These are phyloP conservation scores for Heliconius erato DNA, from an alignment of 2,888 invertebrate species.

Conservation along the genomic window DNA sequence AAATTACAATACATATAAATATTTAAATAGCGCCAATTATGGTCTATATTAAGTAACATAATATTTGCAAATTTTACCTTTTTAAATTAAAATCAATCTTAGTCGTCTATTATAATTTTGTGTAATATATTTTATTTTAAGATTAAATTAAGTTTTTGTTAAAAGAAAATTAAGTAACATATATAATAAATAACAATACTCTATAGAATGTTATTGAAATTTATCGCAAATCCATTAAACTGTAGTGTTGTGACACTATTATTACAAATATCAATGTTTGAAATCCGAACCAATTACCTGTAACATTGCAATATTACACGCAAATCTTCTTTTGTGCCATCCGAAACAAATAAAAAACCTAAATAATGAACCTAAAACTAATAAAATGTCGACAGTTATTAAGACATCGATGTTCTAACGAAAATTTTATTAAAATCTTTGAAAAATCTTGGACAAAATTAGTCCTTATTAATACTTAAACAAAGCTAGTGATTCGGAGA, in stretches of 20 bases:
- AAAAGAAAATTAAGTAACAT: not conserved
- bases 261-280: not conserved
- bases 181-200: not conserved
- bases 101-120: not conserved
- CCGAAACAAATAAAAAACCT: not conserved
- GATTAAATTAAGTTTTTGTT: not conserved
- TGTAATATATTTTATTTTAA: not conserved
- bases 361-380: not conserved
- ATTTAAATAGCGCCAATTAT: no score
- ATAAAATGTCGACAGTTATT: conserved; percentile 11
- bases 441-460: not conserved
- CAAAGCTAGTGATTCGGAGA: conserved; percentile 6
- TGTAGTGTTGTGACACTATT: not conserved
- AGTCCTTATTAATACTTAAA: not conserved
- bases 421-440: not conserved
- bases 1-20: no score
- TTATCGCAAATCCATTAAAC: not conserved
- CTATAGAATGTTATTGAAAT: not conserved
- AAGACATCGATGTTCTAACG: conserved; percentile 6
- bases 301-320: not conserved
- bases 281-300: not conserved
- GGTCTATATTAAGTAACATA: not conserved
- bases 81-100: not conserved
- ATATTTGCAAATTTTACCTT: not conserved
- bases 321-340: conserved; percentile 1